Percentiles rank a stretch among this genome's conserved stretches.
Evolutionary conservation across 1,140 invertebrate genomes (phyloP).

Genomic region (Arion vulgaris): DNA sequence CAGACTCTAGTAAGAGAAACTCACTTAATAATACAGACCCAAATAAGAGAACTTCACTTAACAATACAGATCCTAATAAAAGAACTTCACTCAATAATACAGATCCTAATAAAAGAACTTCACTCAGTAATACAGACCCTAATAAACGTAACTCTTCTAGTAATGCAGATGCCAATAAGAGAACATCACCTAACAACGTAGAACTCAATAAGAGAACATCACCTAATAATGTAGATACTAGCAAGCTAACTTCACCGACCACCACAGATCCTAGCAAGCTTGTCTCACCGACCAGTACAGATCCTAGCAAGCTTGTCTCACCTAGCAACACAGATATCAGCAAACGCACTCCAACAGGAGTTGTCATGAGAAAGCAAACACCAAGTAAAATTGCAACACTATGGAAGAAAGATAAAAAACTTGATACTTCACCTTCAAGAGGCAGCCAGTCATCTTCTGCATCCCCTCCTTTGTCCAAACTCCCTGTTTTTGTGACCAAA

Average conservation of each 20-base stretch:
- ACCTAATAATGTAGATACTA: background rate
- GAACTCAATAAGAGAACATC: background rate
- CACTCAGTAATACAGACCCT: background rate
- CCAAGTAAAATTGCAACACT: constrained; percentile 90
- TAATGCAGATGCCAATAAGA: background rate
- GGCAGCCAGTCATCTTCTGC: background rate
- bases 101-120: background rate
- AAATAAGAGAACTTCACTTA: background rate
- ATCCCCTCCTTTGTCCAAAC: constrained; percentile 46
- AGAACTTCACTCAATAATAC: background rate
- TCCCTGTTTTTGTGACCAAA: constrained; percentile 45
- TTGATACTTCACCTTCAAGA: constrained; percentile 9
- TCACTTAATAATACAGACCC: background rate
- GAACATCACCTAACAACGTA: background rate
- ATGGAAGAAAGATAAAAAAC: constrained; percentile 81
- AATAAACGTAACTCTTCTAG: background rate
- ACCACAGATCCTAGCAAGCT: background rate
- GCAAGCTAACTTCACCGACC: background rate
- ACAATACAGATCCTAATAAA: background rate
- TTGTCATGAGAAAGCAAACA: constrained; percentile 75
- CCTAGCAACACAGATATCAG: constrained; percentile 36
- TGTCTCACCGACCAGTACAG: background rate
- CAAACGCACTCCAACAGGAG: constrained; percentile 39
- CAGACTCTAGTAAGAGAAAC: background rate
- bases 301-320: background rate